Evolutionary conservation across 2,797 vertebrate genomes (phyloP).

Genomic region (Gallinago solitaria): DNA sequence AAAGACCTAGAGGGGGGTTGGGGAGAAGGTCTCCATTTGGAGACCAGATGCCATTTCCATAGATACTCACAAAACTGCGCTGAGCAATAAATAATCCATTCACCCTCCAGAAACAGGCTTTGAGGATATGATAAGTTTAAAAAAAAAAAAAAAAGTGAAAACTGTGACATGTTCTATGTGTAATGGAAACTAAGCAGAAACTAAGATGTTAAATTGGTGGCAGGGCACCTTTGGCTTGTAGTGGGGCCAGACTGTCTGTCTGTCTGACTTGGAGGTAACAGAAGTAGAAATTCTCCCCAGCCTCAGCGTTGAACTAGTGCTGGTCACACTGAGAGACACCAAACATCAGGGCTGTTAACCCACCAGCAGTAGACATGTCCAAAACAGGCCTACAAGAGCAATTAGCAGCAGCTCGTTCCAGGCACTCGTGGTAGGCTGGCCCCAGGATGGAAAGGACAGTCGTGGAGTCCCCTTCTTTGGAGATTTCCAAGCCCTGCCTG

Average conservation of each 20-base stretch:
- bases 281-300: neutral
- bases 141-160: neutral
- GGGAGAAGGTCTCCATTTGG: constrained; percentile 50
- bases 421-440: neutral
- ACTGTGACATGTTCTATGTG: constrained; percentile 10
- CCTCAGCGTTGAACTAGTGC: neutral
- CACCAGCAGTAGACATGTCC: neutral
- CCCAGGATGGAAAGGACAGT: neutral
- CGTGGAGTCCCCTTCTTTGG: too few species aligned
- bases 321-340: neutral
- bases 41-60: constrained; percentile 57
- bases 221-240: neutral
- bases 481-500: too few species aligned
- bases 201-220: neutral
- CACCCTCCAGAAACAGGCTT: constrained; percentile 10
- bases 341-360: neutral
- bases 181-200: constrained; percentile 48
- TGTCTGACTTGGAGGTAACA: neutral
- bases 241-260: neutral
- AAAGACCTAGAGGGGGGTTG: neutral
- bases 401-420: neutral
- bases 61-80: neutral
- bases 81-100: neutral
- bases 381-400: neutral
- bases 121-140: constrained; percentile 6